Evolutionary conservation across 92 coral and sea anemone species (phyloP).

Genomic region (Ricordea florida): DNA sequence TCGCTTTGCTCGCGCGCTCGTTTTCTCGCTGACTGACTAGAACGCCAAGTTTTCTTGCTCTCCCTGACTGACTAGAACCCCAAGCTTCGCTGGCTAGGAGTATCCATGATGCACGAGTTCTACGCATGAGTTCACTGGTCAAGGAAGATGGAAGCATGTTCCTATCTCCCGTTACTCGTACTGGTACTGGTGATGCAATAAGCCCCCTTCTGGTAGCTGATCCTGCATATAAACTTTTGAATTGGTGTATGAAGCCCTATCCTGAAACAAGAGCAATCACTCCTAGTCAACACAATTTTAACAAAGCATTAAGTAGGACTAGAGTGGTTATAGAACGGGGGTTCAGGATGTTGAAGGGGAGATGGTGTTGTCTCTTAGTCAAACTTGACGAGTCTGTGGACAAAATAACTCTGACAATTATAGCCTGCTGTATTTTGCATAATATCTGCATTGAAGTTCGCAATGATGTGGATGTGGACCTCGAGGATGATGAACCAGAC

Average conservation of each 20-base stretch:
- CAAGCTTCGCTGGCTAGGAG: no score
- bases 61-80: no score
- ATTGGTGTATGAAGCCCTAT: slow-evolving; percentile 40
- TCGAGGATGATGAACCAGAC: background rate
- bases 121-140: slow-evolving; percentile 12
- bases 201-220: slow-evolving; percentile 21
- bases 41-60: no score
- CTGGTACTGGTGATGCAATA: background rate
- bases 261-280: slow-evolving; percentile 33
- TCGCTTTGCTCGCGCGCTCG: no score
- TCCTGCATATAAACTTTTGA: slow-evolving; percentile 26
- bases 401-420: slow-evolving; percentile 14
- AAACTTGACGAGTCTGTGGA: slow-evolving; percentile 26
- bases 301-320: slow-evolving; percentile 15
- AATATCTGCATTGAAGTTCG: background rate
- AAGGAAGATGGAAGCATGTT: slow-evolving; percentile 3
- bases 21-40: no score
- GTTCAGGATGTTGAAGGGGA: slow-evolving; percentile 7
- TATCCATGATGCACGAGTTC: slow-evolving; percentile 42
- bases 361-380: no score
- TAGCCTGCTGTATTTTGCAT: no score
- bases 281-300: slow-evolving; percentile 6
- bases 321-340: slow-evolving; percentile 25
- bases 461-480: no score
- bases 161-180: background rate